phyloP scores from a whole-genome alignment of 2,797 vertebrate genomes.

The Epinephelus awoara region DNA sequence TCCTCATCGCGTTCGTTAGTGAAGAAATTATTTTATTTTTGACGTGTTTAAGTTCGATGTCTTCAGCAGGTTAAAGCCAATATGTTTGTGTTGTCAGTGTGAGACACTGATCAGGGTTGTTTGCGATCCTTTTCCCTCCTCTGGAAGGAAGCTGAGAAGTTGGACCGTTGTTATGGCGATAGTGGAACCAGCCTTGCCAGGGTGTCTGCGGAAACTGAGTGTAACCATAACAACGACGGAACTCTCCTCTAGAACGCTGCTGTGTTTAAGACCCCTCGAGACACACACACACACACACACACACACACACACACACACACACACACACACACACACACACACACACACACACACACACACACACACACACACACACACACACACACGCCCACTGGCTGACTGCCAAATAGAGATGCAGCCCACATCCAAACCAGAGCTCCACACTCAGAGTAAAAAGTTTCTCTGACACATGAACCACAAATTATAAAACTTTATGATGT shows the following conservation, averaged over 20 bases:
- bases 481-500: constrained; percentile 24
- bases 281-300: constrained; percentile 20
- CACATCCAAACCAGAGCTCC: constrained; percentile 42
- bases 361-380: constrained; percentile 32
- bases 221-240: constrained; percentile 84
- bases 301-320: constrained; percentile 24
- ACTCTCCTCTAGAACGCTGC: constrained; percentile 79
- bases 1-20: no score
- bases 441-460: constrained; percentile 13
- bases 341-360: constrained; percentile 29
- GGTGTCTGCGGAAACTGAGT: constrained; percentile 70
- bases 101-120: background rate
- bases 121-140: constrained; percentile 30
- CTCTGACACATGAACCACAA: constrained; percentile 14
- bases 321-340: constrained; percentile 32
- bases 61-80: background rate
- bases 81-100: background rate
- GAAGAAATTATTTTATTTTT: no score
- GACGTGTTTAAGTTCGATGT: background rate
- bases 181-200: constrained; percentile 72
- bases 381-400: constrained; percentile 23
- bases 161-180: constrained; percentile 82
- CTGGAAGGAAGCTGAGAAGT: constrained; percentile 60
- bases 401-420: constrained; percentile 37
- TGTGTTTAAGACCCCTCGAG: constrained; percentile 65